Evolutionary conservation across 2,113 vertebrate genomes (phyloP), one percentile per base, ranked within the genome.

Genomic region (Gasterosteus nipponicus): DNA sequence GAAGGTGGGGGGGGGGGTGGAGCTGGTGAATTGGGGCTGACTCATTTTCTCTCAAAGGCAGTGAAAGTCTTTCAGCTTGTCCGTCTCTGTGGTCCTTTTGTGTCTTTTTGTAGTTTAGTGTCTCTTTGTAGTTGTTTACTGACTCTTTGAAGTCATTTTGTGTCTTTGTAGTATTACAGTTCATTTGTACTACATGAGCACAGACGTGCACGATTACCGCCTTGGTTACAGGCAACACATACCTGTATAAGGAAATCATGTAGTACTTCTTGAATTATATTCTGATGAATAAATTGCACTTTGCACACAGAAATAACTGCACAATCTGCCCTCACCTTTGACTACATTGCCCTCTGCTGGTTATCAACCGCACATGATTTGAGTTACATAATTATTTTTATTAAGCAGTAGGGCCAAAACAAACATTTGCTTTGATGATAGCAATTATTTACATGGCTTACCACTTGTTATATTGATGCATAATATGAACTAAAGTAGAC

Each of bases 271-370:
- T 59, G 4, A 19, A 38, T 41, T 31, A 14, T 58, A 26, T 41
- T 62, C 2, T 2, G 33, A 6, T 67, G 4, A 7, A 7, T 1
- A 57, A 56, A 26, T 26, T 26, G 22, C 22, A 26, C 22, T 26
- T 26, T 26, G 22, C 22, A 26, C 22, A 26, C 22, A 7, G 3
- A 47, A 1, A 60, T 54, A 3, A 3, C 22, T 18, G 22, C 3
- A 7, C 58, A 22, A 47, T 69, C 38, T 46, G 60, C 29, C 42
- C 53, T 80, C 60, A 39, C 33, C 72, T 86, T 89, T 84, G 84
- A 78, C 81, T 86, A 87, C 67, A 86, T n/a, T 14, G 72, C 85
- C 87, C 78, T 86, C 92, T 93, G 84, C 82, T 91, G 92, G 88
- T 56, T 53, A 44, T 35, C 2, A 57, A 26, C 15, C 51, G 59